These are phyloP conservation scores for Centroberyx gerrardi DNA, from an alignment of 2,797 vertebrate genomes.

Conservation along the genomic window DNA sequence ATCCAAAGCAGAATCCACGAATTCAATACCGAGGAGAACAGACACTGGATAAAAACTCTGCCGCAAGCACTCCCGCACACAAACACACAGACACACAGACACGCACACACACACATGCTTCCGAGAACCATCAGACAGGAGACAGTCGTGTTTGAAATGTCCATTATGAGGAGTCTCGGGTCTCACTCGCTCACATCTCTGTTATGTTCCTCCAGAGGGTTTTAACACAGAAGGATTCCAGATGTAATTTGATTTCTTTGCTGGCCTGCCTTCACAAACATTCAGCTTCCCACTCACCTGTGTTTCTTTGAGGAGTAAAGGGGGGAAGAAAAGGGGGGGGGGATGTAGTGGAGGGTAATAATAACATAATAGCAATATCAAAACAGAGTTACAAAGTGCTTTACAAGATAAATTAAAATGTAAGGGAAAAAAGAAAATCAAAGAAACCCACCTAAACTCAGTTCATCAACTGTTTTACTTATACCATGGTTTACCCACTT, in stretches of 20 bases:
- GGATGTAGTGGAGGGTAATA: neutral
- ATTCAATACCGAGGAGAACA: neutral
- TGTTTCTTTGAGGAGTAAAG: neutral
- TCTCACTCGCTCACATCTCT: neutral
- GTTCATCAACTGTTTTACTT: too few relatives aligned
- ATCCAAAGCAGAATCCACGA: constrained; percentile 45
- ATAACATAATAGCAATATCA: too few relatives aligned
- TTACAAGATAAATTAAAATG: too few relatives aligned
- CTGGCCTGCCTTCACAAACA: neutral
- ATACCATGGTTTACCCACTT: too few relatives aligned
- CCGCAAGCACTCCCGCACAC: neutral
- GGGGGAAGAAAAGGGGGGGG: neutral
- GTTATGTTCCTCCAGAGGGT: neutral
- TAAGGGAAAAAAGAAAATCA: too few relatives aligned
- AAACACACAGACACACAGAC: neutral
- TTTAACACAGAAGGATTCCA: neutral
- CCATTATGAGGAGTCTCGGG: neutral
- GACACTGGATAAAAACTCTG: neutral
- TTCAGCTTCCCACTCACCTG: neutral
- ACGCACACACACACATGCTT: constrained; percentile 8
- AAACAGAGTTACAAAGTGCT: too few relatives aligned
- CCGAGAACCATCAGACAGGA: neutral
- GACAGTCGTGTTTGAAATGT: neutral
- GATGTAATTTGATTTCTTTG: neutral
- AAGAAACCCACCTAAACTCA: too few relatives aligned